Conservation (phyloP, 2,113 vertebrate genomes). For the Nyctereutes procyonoides region DNA sequence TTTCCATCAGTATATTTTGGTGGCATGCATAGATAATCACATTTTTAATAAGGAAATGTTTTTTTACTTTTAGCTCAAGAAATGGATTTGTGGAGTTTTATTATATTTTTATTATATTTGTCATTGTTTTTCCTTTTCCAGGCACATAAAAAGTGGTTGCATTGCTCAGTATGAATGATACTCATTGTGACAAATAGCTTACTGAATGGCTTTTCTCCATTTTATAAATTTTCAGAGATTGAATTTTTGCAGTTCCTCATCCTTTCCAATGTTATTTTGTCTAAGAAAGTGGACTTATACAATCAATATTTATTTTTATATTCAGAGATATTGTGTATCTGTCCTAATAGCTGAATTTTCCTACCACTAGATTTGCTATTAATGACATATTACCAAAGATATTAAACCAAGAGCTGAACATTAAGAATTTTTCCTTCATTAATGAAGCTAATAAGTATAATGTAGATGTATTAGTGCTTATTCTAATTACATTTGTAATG, state of each 20-base stretch:
- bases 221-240: slow-evolving; percentile 53
- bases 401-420: slow-evolving; percentile 46
- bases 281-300: background rate
- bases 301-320: slow-evolving; percentile 42
- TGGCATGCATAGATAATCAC: slow-evolving; percentile 48
- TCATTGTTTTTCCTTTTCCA: slow-evolving; percentile 44
- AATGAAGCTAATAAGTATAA: slow-evolving; percentile 43
- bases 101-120: slow-evolving; percentile 49
- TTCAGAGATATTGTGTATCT: background rate
- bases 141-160: slow-evolving; percentile 51
- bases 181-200: slow-evolving; percentile 33
- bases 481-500: slow-evolving; percentile 20
- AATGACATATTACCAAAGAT: slow-evolving; percentile 4
- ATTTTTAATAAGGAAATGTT: slow-evolving; percentile 65
- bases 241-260: slow-evolving; percentile 41
- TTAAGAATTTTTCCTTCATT: slow-evolving; percentile 45
- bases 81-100: slow-evolving; percentile 35
- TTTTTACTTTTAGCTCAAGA: slow-evolving; percentile 52
- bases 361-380: slow-evolving; percentile 30
- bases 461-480: background rate
- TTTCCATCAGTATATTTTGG: slow-evolving; percentile 37
- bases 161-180: background rate
- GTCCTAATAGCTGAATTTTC: background rate
- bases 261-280: background rate
- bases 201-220: slow-evolving; percentile 39